Percentiles rank a stretch among this genome's conserved stretches.
Evolutionary conservation across 1,140 invertebrate species (phyloP).

Genomic region (Solenopsis fugax): DNA sequence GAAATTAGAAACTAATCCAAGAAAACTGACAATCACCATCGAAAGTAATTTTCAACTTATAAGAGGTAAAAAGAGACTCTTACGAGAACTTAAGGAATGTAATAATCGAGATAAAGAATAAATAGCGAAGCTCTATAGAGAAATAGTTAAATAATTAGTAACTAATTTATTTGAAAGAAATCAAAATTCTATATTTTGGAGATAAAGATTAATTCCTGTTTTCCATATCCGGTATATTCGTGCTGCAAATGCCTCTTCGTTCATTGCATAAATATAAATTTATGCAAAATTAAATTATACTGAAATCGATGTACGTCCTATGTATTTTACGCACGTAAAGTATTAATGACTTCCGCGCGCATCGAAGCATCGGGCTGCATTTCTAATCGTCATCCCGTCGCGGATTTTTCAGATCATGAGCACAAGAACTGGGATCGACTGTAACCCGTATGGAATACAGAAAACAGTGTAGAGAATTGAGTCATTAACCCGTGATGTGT

Average conservation of each 20-base stretch:
- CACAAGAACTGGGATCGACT: neutral
- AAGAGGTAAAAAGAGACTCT: neutral
- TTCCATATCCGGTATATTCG: neutral
- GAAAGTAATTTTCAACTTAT: neutral
- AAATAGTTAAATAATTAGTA: neutral
- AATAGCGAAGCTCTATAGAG: neutral
- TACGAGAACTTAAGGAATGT: neutral
- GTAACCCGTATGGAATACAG: neutral
- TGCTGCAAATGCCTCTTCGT: neutral
- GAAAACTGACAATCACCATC: neutral
- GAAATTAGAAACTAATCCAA: conserved; percentile 22
- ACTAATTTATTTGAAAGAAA: neutral
- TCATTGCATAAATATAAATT: conserved; percentile 3
- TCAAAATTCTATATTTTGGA: neutral
- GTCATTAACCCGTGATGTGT: neutral
- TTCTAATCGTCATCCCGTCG: neutral
- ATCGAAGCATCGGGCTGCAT: conserved; percentile 7
- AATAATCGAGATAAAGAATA: neutral
- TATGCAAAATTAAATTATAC: no score
- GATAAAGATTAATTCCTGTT: neutral
- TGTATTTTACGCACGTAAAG: conserved; percentile 16
- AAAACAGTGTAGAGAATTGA: conserved; percentile 16
- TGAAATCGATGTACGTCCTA: conserved; percentile 7
- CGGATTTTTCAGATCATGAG: neutral
- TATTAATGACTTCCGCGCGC: conserved; percentile 14